A percentile compares a stretch with the other conserved stretches of the same genome.
Conservation (phyloP, 2,888 invertebrate genomes). For the Clistopyga incitator region DNA sequence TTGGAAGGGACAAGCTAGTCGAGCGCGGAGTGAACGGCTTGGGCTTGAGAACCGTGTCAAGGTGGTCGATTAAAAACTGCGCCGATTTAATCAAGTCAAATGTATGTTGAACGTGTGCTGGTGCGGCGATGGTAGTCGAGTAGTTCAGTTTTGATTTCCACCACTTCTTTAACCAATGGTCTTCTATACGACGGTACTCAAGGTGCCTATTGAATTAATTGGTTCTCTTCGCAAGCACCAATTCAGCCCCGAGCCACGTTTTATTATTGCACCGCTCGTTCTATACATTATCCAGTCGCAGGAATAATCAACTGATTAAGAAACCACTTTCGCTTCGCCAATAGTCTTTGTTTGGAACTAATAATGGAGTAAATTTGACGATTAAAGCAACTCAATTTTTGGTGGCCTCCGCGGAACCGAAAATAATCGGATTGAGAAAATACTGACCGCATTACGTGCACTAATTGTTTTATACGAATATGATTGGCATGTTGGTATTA, state of each 20-base stretch:
- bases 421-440: background rate
- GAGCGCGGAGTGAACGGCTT: background rate
- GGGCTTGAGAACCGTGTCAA: constrained; percentile 47
- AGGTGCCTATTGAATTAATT: constrained; percentile 16
- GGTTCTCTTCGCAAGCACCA: background rate
- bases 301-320: constrained; percentile 15
- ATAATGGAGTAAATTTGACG: background rate
- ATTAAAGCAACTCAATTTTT: background rate
- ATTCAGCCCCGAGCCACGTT: background rate
- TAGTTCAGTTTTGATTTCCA: constrained; percentile 10
- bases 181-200: background rate
- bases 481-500: too few relatives aligned
- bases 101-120: background rate
- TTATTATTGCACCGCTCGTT: background rate
- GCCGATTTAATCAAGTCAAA: constrained; percentile 54
- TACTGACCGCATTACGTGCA: background rate
- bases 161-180: constrained; percentile 9
- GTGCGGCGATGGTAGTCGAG: constrained; percentile 9
- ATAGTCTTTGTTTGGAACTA: background rate
- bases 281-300: background rate
- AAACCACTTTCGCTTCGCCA: background rate
- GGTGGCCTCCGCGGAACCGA: background rate
- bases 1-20: constrained; percentile 33
- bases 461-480: too few relatives aligned
- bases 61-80: constrained; percentile 54